Evolutionary conservation across 2,113 vertebrate genomes (phyloP).

Genomic region (Antigone vipio): DNA sequence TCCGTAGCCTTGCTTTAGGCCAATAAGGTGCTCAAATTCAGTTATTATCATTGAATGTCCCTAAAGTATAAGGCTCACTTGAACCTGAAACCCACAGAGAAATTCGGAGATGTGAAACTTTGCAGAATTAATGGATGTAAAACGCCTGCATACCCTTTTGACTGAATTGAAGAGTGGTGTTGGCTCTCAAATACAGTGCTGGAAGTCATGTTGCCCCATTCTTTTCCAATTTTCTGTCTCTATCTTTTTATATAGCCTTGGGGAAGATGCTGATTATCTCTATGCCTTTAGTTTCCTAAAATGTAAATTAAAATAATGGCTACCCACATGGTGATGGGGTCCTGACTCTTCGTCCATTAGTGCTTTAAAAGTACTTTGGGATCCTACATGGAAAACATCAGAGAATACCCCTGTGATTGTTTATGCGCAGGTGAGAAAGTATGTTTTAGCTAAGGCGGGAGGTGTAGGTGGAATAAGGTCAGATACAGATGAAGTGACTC

Average conservation of each 20-base stretch:
- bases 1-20: background rate
- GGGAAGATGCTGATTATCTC: background rate
- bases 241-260: background rate
- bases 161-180: background rate
- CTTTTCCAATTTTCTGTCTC: background rate
- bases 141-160: background rate
- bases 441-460: background rate
- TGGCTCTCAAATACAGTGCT: background rate
- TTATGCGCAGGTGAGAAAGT: background rate
- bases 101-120: background rate
- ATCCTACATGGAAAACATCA: background rate
- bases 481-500: constrained; percentile 7
- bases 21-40: background rate
- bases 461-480: constrained; percentile 3
- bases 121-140: background rate
- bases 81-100: background rate
- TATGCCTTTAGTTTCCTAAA: background rate
- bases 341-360: background rate
- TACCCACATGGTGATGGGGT: background rate
- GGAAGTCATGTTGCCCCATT: background rate
- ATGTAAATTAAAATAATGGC: background rate
- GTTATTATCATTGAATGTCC: background rate
- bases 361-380: background rate
- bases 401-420: background rate
- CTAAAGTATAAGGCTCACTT: background rate